Base-by-base conservation (phyloP, 2,888 invertebrate genomes). In the Ophion ellenae region DNA sequence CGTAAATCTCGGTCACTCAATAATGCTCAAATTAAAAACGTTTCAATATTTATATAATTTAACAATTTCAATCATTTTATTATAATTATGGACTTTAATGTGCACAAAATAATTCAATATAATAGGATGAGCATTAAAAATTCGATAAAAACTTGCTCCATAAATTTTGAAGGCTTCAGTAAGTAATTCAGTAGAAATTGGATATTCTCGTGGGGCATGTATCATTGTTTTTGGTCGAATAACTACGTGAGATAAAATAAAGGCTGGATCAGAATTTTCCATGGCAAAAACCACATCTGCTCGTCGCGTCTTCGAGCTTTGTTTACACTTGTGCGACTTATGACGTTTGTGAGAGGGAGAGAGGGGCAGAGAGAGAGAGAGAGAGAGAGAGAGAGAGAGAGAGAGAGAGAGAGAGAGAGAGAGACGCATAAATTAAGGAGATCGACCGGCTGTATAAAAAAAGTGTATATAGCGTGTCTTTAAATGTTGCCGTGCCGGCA, bases 401-500 rank as follows among this genome's bases (percentile, higher is more conserved):
- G 47, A 47, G 47, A 47, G 53, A 53, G 53, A 53, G 17, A 53
- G 17, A 47, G 11, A 14, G 10, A 17, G 47, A 47, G 53, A 17
- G 17, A 53, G 53, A 17, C 17, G 53, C 14, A 53, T 53, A 53
- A 53, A 53, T 53, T 53, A 53, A 53, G 53, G 53, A 53, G 53
- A 53, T 53, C 53, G 53, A 53, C 53, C 17, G 17, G 47, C 3
- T 47, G 53, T 53, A 14, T 14, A 14, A 53, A 53, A 53, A 53
- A 53, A 53, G 14, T 20, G 59, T 59, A 10, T 73, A 59, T 61
- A 40, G 59, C 59, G 5, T 14, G 24, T 53, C 20, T 53, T 36
- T 4, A 36, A 67, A 76, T 57, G 57, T 57, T 36, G 61, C 73
- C 78, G 79, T 74, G 83, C 59, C 74, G 78, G 59, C 69, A 63